phyloP scores from a whole-genome alignment of 2,113 vertebrate genomes.

The Sisor rabdophorus region DNA sequence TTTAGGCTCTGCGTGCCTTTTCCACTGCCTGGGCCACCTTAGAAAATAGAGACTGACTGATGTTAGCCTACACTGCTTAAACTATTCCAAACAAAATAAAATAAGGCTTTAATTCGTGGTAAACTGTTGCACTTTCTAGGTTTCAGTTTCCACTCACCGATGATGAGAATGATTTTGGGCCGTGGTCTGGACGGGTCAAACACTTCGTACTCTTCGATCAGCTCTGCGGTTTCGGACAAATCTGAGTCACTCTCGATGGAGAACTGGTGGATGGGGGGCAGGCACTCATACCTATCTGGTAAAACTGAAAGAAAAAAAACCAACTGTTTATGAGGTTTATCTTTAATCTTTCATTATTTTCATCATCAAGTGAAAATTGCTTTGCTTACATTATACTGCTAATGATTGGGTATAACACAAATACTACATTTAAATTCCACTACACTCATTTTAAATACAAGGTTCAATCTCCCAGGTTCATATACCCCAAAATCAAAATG shows the following conservation, averaged over 20 bases:
- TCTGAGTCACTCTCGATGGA: constrained; percentile 98
- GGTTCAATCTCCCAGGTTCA: background rate
- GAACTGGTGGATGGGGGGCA: constrained; percentile 97
- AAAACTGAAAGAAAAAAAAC: constrained; percentile 74
- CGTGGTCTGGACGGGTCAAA: constrained; percentile 87
- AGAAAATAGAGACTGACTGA: background rate
- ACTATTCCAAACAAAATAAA: too few relatives aligned
- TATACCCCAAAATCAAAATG: background rate
- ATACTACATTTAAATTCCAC: background rate
- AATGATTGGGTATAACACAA: background rate
- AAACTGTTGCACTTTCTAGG: background rate
- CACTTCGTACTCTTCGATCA: constrained; percentile 96
- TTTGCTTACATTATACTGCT: background rate
- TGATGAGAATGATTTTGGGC: constrained; percentile 94
- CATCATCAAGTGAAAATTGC: background rate
- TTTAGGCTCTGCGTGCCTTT: constrained; percentile 98
- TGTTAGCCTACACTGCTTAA: background rate
- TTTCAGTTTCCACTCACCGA: constrained; percentile 72
- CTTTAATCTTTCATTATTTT: too few relatives aligned
- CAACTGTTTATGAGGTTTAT: too few relatives aligned
- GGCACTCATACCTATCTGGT: constrained; percentile 93
- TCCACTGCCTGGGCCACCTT: constrained; percentile 95
- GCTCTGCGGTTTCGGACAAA: constrained; percentile 93
- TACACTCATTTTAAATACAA: background rate
- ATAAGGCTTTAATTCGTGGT: background rate